Evolutionary conservation across 2,113 vertebrate genomes (phyloP).

Genomic region (Gadus macrocephalus): DNA sequence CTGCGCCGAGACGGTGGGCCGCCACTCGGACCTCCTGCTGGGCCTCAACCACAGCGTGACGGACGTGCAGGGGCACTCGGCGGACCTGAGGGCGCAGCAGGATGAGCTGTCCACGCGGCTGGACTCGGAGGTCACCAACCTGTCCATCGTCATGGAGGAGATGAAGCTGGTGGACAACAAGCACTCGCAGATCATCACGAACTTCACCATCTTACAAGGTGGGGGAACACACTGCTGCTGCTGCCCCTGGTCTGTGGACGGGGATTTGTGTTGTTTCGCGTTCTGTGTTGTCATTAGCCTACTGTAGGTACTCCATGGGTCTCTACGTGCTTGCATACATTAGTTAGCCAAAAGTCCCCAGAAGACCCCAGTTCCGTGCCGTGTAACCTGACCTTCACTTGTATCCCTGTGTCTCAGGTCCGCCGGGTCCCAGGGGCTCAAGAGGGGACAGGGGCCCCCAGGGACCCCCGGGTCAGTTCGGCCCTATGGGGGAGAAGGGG

Average conservation of each 20-base stretch:
- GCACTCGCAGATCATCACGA: slow-evolving; percentile 93
- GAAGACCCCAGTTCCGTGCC: too few relatives aligned
- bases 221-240: slow-evolving; percentile 23
- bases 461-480: slow-evolving; percentile 79
- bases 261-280: too few relatives aligned
- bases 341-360: too few relatives aligned
- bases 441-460: slow-evolving; percentile 88
- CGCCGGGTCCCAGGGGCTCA: slow-evolving; percentile 89
- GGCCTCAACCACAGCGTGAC: slow-evolving; percentile 81
- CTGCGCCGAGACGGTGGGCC: slow-evolving; percentile 85
- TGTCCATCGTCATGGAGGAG: slow-evolving; percentile 94
- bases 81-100: slow-evolving; percentile 82
- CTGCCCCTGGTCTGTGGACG: neutral
- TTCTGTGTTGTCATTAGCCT: too few relatives aligned
- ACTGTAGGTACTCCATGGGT: too few relatives aligned
- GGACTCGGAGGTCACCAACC: slow-evolving; percentile 89
- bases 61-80: slow-evolving; percentile 77
- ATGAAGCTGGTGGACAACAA: slow-evolving; percentile 96
- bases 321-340: too few relatives aligned
- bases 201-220: slow-evolving; percentile 96
- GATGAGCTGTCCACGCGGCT: slow-evolving; percentile 82
- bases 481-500: slow-evolving; percentile 89
- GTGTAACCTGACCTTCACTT: neutral
- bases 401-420: slow-evolving; percentile 69
- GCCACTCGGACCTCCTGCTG: slow-evolving; percentile 84